Evolutionary conservation across 2,113 vertebrate genomes (phyloP).

Genomic region (Myanophis thanlyinensis): DNA sequence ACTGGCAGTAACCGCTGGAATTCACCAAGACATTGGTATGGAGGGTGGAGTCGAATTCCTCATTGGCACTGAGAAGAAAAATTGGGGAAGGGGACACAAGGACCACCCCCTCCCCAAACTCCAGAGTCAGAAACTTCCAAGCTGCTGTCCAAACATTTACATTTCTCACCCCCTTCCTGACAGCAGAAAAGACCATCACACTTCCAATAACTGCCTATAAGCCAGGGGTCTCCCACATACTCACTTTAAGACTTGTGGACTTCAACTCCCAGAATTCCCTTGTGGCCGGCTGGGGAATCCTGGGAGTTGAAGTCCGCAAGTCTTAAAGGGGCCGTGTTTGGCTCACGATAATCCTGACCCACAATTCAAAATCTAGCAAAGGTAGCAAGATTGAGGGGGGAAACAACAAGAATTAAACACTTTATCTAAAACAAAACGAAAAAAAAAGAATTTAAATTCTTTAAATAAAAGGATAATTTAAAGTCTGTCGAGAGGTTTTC

Average conservation of each 20-base stretch:
- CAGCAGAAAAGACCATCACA: neutral
- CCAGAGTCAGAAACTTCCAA: neutral
- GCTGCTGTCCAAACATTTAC: neutral
- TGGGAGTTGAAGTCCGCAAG: neutral
- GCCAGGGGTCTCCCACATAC: neutral
- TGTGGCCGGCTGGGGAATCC: neutral
- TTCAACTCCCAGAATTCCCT: neutral
- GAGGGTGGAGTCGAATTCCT: conserved; percentile 81
- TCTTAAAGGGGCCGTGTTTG: neutral
- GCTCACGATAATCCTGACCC: neutral
- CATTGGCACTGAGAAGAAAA: conserved; percentile 73
- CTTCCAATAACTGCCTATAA: neutral
- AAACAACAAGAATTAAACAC: neutral
- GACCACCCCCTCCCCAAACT: fast-evolving
- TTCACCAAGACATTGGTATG: conserved; percentile 80
- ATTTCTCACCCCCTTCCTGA: neutral
- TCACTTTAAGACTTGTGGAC: neutral
- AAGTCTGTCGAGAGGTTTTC: neutral
- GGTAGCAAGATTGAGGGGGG: neutral
- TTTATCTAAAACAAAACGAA: too few species aligned
- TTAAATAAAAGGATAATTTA: neutral
- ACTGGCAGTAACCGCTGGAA: conserved; percentile 78
- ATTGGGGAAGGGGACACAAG: neutral
- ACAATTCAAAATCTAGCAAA: neutral
- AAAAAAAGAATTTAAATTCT: too few species aligned